Evolutionary conservation across 2,888 invertebrate genomes (phyloP).

Genomic region (Watsonalla binaria): DNA sequence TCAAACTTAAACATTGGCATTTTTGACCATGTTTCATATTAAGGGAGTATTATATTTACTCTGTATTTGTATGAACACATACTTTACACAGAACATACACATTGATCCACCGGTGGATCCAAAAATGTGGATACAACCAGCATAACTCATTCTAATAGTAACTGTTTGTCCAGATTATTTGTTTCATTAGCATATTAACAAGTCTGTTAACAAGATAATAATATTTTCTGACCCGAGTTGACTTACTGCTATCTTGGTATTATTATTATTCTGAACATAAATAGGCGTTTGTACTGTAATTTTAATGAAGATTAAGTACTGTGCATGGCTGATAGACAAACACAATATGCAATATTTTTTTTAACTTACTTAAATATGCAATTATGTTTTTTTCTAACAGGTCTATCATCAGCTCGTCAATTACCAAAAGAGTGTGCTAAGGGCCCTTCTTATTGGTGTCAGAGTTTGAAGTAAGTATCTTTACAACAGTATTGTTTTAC

Average conservation of each 20-base stretch:
- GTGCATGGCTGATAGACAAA: background rate
- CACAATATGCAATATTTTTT: background rate
- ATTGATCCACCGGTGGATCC: too few relatives aligned
- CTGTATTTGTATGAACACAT: too few relatives aligned
- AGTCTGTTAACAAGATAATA: slow-evolving; percentile 15
- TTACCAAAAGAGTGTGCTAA: slow-evolving; percentile 64
- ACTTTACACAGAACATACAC: too few relatives aligned
- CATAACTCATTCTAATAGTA: too few relatives aligned
- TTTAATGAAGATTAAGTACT: background rate
- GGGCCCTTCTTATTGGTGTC: slow-evolving; percentile 66
- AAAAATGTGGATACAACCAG: too few relatives aligned
- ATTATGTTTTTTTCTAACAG: slow-evolving; percentile 35
- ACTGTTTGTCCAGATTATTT: too few relatives aligned
- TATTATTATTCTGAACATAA: background rate
- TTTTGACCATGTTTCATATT: too few relatives aligned
- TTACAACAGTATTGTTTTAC: background rate
- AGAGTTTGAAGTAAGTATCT: slow-evolving; percentile 57
- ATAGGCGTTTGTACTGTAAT: background rate
- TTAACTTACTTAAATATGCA: background rate
- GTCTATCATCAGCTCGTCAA: slow-evolving; percentile 60
- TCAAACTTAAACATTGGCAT: too few relatives aligned
- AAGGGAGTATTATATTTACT: too few relatives aligned
- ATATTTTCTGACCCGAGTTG: slow-evolving; percentile 18
- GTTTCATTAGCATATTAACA: background rate
- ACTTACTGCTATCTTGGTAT: slow-evolving; percentile 12